phyloP scores from a whole-genome alignment of 2,888 invertebrate genomes.

The Alitta virens region DNA sequence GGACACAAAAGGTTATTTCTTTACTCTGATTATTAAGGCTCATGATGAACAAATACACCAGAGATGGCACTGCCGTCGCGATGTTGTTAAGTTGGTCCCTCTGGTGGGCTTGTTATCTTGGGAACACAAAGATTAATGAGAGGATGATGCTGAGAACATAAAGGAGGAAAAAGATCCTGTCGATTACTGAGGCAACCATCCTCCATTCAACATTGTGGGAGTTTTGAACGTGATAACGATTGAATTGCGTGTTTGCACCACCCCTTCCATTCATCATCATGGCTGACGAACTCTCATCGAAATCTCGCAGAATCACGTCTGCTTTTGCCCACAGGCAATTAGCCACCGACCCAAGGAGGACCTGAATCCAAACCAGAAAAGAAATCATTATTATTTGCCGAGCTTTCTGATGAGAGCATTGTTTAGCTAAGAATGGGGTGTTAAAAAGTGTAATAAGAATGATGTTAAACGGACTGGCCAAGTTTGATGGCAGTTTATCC shows the following conservation, averaged over 20 bases:
- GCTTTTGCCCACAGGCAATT: conserved; percentile 19
- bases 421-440: no score
- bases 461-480: no score
- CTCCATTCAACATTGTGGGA: conserved; percentile 19
- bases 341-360: no score
- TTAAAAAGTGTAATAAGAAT: no score
- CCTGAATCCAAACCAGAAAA: no score
- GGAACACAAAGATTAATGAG: conserved; percentile 26
- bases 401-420: no score
- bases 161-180: conserved; percentile 25
- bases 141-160: conserved; percentile 21
- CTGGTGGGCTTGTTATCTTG: conserved; percentile 11
- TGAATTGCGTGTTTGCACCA: background rate
- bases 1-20: no score
- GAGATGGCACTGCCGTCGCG: no score
- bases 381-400: no score
- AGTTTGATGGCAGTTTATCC: no score
- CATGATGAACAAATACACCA: no score
- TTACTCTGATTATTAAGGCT: no score
- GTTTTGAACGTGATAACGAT: conserved; percentile 1
- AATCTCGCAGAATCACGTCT: conserved; percentile 3
- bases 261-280: conserved; percentile 2
- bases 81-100: background rate
- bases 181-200: conserved; percentile 23
- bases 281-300: background rate